phyloP scores from a whole-genome alignment of 1,140 invertebrate species.

The Meloidogyne chitwoodi region DNA sequence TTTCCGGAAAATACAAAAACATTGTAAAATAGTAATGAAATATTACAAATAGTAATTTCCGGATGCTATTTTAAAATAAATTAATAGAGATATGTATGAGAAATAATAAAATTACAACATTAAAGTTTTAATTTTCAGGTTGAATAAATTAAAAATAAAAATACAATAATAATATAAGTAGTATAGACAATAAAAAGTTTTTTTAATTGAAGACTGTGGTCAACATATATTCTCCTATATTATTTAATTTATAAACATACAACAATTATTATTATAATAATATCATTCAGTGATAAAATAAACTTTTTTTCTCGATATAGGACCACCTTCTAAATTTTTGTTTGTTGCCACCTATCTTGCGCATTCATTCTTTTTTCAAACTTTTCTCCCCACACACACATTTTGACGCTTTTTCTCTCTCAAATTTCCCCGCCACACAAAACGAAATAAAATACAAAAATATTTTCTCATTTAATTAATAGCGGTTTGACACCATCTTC shows the following conservation, averaged over 20 bases:
- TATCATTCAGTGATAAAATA: background rate
- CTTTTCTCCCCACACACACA: background rate
- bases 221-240: background rate
- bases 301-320: background rate
- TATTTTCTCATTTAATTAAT: constrained; percentile 19
- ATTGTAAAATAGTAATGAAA: no score
- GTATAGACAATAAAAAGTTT: background rate
- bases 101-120: no score
- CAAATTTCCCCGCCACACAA: background rate
- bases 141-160: background rate
- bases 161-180: no score
- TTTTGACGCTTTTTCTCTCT: background rate
- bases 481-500: constrained; percentile 19
- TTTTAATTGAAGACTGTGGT: background rate
- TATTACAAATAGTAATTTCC: no score
- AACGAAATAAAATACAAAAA: background rate
- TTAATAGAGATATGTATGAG: no score
- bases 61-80: no score
- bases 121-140: no score
- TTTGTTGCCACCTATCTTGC: background rate
- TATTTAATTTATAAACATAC: no score
- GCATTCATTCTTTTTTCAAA: background rate
- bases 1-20: no score
- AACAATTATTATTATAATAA: no score
- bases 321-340: background rate